These are phyloP conservation scores for Meloidogyne floridensis DNA, from an alignment of 1,140 invertebrate species.

Conservation along the genomic window DNA sequence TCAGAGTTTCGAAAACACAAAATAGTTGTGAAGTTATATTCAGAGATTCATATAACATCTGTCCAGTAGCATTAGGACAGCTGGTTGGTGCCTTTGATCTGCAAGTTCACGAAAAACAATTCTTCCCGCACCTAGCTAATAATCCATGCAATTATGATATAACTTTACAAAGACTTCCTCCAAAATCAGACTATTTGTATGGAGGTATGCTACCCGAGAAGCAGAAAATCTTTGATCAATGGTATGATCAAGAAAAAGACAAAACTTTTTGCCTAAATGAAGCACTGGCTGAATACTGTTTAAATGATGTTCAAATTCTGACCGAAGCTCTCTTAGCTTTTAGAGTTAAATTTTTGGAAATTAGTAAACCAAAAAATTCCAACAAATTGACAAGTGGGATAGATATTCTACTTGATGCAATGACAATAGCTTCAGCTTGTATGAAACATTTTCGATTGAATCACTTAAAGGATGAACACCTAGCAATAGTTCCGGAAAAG, in stretches of 20 bases:
- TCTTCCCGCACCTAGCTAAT: too few relatives aligned
- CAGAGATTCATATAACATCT: too few relatives aligned
- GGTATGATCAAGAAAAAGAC: not conserved
- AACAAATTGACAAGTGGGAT: not conserved
- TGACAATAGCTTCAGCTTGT: constrained; percentile 25
- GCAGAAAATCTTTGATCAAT: not conserved
- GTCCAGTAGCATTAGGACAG: too few relatives aligned
- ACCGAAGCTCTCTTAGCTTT: constrained; percentile 18
- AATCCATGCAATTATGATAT: too few relatives aligned
- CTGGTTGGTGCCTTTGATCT: too few relatives aligned
- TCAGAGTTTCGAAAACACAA: too few relatives aligned
- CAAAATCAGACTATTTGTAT: too few relatives aligned
- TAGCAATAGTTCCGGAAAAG: constrained; percentile 7
- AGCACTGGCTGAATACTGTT: not conserved
- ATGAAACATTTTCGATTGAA: not conserved
- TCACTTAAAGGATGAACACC: not conserved
- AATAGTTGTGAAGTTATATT: too few relatives aligned
- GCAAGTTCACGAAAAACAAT: too few relatives aligned
- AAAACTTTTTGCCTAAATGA: constrained; percentile 7
- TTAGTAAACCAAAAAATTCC: not conserved
- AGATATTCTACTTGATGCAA: not conserved
- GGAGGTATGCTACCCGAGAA: too few relatives aligned
- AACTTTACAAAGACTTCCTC: too few relatives aligned
- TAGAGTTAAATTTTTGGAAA: not conserved
- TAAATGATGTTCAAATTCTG: constrained; percentile 19